phyloP scores from a whole-genome alignment of 2,113 vertebrate genomes.

The Ranitomeya imitator region DNA sequence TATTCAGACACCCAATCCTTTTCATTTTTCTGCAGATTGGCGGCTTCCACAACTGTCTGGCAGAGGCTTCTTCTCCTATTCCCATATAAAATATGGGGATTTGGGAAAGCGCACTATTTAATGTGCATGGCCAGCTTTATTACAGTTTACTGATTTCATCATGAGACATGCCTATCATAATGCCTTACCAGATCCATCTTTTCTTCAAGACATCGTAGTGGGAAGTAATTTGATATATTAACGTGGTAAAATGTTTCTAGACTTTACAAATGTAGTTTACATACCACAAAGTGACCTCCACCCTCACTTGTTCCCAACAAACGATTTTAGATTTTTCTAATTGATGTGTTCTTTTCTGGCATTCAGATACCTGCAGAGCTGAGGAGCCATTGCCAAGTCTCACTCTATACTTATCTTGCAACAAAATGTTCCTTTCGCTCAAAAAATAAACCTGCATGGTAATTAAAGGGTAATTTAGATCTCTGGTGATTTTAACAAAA shows the following conservation, averaged over 20 bases:
- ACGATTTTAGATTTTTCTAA: constrained; percentile 22
- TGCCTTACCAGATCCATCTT: background rate
- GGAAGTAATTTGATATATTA: background rate
- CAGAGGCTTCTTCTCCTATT: too few species aligned
- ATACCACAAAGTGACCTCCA: constrained; percentile 9
- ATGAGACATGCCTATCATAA: background rate
- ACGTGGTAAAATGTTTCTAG: background rate
- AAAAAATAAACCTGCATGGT: constrained; percentile 44
- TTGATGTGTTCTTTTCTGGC: constrained; percentile 37
- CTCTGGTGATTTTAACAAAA: background rate
- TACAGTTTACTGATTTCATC: background rate
- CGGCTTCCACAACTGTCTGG: too few species aligned
- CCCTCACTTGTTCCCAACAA: background rate
- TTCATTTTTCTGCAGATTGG: too few species aligned
- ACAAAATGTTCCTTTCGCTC: constrained; percentile 51
- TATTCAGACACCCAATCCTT: too few species aligned
- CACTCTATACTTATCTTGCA: constrained; percentile 50
- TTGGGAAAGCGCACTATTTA: too few species aligned
- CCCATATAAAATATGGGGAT: too few species aligned
- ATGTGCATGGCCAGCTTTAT: background rate
- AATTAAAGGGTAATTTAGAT: constrained; percentile 51
- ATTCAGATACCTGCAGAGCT: constrained; percentile 39
- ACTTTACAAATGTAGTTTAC: background rate
- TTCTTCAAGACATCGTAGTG: background rate
- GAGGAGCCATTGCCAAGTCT: constrained; percentile 8